A percentile compares a stretch with the other conserved stretches of the same genome.
Evolutionary conservation across 2,113 vertebrate species (phyloP).

Genomic region (Peromyscus californicus): DNA sequence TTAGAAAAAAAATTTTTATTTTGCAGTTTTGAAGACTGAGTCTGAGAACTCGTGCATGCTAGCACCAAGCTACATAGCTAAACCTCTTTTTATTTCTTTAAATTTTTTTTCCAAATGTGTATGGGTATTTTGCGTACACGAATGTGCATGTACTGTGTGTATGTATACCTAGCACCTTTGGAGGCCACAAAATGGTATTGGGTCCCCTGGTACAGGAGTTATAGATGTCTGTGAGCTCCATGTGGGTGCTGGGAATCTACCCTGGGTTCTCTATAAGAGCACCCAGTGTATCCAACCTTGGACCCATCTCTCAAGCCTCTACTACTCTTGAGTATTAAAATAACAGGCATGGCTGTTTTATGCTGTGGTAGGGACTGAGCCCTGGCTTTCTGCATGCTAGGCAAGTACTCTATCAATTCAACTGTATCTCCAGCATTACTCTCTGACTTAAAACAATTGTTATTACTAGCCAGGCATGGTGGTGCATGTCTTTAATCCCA

Average conservation of each 20-base stretch:
- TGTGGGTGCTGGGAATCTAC: neutral
- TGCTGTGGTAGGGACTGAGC: neutral
- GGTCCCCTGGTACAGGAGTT: neutral
- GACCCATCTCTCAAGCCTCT: neutral
- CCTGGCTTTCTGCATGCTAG: neutral
- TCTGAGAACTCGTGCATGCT: too few relatives aligned
- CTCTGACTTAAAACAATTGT: neutral
- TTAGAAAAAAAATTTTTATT: neutral
- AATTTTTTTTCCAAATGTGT: neutral
- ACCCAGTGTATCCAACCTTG: neutral
- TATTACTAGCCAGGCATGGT: neutral
- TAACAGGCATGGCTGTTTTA: neutral
- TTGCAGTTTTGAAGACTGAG: neutral
- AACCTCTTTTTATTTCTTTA: neutral
- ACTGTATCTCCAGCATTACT: neutral
- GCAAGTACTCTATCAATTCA: neutral
- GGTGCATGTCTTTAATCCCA: neutral
- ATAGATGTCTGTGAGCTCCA: neutral
- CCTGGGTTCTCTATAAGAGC: neutral
- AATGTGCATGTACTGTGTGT: neutral
- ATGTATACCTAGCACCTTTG: neutral
- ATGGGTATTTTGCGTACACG: neutral
- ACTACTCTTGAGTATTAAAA: neutral
- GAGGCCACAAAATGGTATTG: neutral
- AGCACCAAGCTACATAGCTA: neutral